Percentiles rank a stretch among this genome's conserved stretches.
phyloP scores from a whole-genome alignment of 2,797 vertebrate species.

The Hylomyscus alleni region DNA sequence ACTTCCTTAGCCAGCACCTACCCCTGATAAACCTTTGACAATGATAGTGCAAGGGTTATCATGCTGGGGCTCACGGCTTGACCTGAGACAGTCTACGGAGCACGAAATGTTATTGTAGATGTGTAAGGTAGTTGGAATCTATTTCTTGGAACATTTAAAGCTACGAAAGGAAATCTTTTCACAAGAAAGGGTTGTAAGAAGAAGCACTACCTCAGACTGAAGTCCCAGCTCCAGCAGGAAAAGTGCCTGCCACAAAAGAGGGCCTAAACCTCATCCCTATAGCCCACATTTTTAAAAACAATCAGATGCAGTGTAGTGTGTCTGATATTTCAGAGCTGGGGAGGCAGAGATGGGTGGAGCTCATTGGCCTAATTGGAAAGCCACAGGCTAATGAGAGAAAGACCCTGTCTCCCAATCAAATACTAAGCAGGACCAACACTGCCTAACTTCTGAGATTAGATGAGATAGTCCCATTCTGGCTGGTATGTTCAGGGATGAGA shows the following conservation, averaged over 20 bases:
- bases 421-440: not conserved
- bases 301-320: not conserved
- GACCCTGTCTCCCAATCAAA: not conserved
- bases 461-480: not conserved
- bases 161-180: constrained; percentile 3
- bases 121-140: not conserved
- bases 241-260: not conserved
- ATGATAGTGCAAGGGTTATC: accelerated
- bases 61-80: not conserved
- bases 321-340: not conserved
- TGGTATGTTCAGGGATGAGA: not conserved
- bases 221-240: not conserved
- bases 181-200: not conserved
- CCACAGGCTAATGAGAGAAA: not conserved
- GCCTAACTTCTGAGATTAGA: not conserved
- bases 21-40: no score
- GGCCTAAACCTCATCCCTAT: no score
- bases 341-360: not conserved
- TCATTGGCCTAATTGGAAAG: not conserved
- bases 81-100: not conserved
- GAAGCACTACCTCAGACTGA: not conserved
- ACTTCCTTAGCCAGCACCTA: not conserved
- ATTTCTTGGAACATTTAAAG: not conserved
- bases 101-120: not conserved
- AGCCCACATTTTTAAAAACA: not conserved